phyloP scores from a whole-genome alignment of 2,888 invertebrate species.

The Encarsia formosa region DNA sequence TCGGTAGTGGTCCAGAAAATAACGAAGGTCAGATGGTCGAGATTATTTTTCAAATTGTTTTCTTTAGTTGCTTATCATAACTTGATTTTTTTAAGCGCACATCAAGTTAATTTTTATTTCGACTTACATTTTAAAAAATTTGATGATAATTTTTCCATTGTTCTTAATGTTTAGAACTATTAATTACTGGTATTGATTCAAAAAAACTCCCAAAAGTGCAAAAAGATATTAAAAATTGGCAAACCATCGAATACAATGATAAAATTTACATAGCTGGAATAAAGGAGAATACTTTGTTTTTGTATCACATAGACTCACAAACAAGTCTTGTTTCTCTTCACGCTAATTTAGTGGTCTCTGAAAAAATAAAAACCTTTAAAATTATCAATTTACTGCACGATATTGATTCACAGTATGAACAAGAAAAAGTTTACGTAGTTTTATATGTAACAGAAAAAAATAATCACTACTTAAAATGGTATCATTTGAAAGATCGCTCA shows the following conservation, averaged over 20 bases:
- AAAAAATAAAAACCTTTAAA: constrained; percentile 33
- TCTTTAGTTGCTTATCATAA: no score
- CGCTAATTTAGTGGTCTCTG: constrained; percentile 6
- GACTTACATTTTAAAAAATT: background rate
- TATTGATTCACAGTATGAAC: background rate
- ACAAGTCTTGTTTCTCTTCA: background rate
- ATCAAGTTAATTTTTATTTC: no score
- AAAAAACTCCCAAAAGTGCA: constrained; percentile 22
- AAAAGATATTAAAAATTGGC: constrained; percentile 29
- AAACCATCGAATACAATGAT: constrained; percentile 28
- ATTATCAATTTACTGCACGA: constrained; percentile 28
- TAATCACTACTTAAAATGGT: constrained; percentile 13
- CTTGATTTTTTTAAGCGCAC: no score
- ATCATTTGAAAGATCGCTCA: background rate
- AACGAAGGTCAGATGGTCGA: constrained; percentile 49
- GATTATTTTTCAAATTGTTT: no score
- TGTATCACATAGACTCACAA: constrained; percentile 29
- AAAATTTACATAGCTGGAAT: constrained; percentile 29
- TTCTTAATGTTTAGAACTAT: constrained; percentile 13
- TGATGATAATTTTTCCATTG: background rate
- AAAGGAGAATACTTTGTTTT: constrained; percentile 20
- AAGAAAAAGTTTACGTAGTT: constrained; percentile 5
- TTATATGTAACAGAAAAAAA: constrained; percentile 2
- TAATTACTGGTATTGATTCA: constrained; percentile 1
- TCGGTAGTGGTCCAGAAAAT: constrained; percentile 39